Evolutionary conservation across 2,797 vertebrate genomes (phyloP).

Genomic region (Hemitrygon akajei): DNA sequence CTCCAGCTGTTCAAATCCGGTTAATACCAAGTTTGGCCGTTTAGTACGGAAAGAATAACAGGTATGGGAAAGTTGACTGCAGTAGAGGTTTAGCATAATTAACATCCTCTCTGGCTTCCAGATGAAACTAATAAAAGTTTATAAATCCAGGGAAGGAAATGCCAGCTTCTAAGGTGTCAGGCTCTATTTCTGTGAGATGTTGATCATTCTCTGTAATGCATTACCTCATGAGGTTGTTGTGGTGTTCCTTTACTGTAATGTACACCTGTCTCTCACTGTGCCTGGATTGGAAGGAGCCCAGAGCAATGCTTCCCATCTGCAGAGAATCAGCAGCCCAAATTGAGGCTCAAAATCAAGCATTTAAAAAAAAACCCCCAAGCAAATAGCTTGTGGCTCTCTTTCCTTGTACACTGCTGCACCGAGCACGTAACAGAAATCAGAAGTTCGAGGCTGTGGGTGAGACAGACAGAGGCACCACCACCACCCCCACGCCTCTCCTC

Average conservation of each 20-base stretch:
- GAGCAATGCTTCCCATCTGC: conserved; percentile 31
- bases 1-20: not conserved
- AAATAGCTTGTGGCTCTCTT: not conserved
- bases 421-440: not conserved
- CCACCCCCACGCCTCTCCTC: not conserved
- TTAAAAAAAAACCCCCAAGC: not conserved
- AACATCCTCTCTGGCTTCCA: conserved; percentile 7
- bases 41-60: not conserved
- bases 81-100: conserved; percentile 24
- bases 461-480: not conserved
- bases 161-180: conserved; percentile 37
- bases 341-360: not conserved
- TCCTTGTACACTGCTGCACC: not conserved
- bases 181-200: not conserved
- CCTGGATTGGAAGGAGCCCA: conserved; percentile 9
- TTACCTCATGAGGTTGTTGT: conserved; percentile 23
- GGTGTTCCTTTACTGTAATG: conserved; percentile 35
- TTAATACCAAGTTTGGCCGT: not conserved
- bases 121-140: conserved; percentile 36
- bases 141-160: conserved; percentile 36
- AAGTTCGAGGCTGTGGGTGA: not conserved
- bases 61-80: conserved; percentile 21
- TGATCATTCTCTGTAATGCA: conserved; percentile 5
- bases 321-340: conserved; percentile 16
- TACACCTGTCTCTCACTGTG: conserved; percentile 29